Evolutionary conservation across 2,888 invertebrate genomes (phyloP).

Genomic region (Anthophora plumipes): DNA sequence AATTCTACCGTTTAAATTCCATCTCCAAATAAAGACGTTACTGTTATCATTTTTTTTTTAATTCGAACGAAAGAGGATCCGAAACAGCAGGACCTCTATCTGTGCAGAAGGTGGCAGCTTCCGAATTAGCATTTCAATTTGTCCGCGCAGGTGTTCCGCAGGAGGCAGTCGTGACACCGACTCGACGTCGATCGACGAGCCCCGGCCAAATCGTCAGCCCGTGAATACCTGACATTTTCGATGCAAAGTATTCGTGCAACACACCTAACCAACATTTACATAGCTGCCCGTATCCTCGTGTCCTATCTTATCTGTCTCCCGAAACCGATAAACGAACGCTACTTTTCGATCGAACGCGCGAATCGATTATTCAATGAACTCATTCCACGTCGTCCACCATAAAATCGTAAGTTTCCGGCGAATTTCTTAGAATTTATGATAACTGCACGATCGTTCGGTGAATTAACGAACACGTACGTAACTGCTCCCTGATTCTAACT

Average conservation of each 20-base stretch:
- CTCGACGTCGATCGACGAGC: constrained; percentile 36
- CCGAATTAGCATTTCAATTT: constrained; percentile 71
- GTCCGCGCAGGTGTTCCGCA: constrained; percentile 61
- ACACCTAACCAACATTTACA: constrained; percentile 54
- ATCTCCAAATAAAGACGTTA: too few relatives aligned
- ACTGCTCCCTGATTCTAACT: constrained; percentile 10
- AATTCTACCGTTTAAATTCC: too few relatives aligned
- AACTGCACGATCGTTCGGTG: neutral
- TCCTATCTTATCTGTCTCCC: constrained; percentile 48
- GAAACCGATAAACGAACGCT: constrained; percentile 34
- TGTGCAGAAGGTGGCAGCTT: constrained; percentile 17
- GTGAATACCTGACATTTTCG: constrained; percentile 69
- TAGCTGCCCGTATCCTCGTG: constrained; percentile 25
- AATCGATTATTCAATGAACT: neutral
- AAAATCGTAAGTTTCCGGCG: neutral
- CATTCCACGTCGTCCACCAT: too few relatives aligned
- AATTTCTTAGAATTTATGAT: neutral
- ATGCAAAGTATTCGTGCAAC: constrained; percentile 54
- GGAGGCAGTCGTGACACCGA: constrained; percentile 39
- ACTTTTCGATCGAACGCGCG: constrained; percentile 13
- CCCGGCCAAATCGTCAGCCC: constrained; percentile 44
- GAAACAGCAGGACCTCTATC: neutral
- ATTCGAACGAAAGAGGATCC: neutral
- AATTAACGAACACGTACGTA: constrained; percentile 16
- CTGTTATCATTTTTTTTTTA: too few relatives aligned